Evolutionary conservation across 2,113 vertebrate genomes (phyloP).

Genomic region (Platanista minor): DNA sequence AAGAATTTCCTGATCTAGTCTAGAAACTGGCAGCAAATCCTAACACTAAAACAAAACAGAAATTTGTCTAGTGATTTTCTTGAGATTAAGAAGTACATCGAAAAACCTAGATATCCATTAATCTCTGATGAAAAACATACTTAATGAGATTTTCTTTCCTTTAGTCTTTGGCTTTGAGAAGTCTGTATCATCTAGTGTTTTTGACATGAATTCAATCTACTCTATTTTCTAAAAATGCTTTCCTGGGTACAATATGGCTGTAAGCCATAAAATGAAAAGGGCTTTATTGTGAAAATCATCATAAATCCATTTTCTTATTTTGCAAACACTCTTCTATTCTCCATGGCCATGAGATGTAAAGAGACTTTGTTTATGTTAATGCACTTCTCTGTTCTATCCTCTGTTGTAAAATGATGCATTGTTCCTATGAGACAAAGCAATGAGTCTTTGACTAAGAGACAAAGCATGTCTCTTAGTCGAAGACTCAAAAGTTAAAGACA

Average conservation of each 20-base stretch:
- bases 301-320: slow-evolving; percentile 30
- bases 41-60: background rate
- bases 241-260: background rate
- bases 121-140: slow-evolving; percentile 17
- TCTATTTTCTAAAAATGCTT: slow-evolving; percentile 17
- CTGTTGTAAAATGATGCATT: background rate
- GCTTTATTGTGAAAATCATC: slow-evolving; percentile 5
- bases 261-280: background rate
- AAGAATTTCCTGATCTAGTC: background rate
- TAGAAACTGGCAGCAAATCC: background rate
- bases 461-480: too few species aligned
- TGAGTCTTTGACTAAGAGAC: background rate
- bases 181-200: background rate
- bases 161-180: background rate
- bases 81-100: slow-evolving; percentile 16
- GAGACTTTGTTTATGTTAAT: background rate
- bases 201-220: slow-evolving; percentile 7
- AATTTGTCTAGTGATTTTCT: background rate
- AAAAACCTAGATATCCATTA: background rate
- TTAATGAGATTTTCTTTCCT: background rate
- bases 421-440: background rate
- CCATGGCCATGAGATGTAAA: background rate
- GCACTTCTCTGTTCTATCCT: background rate
- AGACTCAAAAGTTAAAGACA: too few species aligned
- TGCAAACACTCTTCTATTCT: background rate